phyloP scores from a whole-genome alignment of 2,888 invertebrate species.

The Chrysolina oricalcia region DNA sequence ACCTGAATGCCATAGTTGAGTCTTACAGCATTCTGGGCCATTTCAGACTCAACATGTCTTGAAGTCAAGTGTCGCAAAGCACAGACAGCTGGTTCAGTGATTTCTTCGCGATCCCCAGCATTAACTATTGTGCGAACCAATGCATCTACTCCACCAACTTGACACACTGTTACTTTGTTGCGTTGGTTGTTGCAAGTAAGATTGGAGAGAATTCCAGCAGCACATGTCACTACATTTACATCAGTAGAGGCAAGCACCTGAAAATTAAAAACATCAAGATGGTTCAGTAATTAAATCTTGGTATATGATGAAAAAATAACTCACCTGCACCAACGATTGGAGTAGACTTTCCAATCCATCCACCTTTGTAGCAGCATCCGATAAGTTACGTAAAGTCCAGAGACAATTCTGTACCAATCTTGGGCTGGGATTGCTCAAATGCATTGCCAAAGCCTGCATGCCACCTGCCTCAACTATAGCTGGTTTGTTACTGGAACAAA shows the following conservation, averaged over 20 bases:
- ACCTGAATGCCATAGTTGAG: conserved; percentile 90
- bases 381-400: conserved; percentile 98
- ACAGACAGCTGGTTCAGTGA: conserved; percentile 99
- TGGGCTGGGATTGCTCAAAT: conserved; percentile 93
- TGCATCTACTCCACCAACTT: conserved; percentile 97
- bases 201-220: conserved; percentile 98
- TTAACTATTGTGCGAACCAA: conserved; percentile 94
- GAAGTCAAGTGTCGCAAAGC: conserved; percentile 98
- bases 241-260: conserved; percentile 88
- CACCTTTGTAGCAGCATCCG: conserved; percentile 98
- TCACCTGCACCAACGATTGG: conserved; percentile 87
- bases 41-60: conserved; percentile 95
- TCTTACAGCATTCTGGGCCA: conserved; percentile 97
- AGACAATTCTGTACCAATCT: conserved; percentile 97
- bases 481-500: conserved; percentile 98
- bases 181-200: conserved; percentile 99
- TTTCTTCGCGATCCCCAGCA: conserved; percentile 98
- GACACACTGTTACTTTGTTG: conserved; percentile 95
- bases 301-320: not conserved
- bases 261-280: not conserved
- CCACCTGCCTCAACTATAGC: conserved; percentile 98
- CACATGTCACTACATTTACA: conserved; percentile 97
- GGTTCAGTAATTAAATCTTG: not conserved
- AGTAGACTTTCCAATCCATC: conserved; percentile 91
- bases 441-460: conserved; percentile 98